These are phyloP conservation scores for Pimpla rufipes DNA, from an alignment of 2,888 invertebrate genomes.

Conservation along the genomic window DNA sequence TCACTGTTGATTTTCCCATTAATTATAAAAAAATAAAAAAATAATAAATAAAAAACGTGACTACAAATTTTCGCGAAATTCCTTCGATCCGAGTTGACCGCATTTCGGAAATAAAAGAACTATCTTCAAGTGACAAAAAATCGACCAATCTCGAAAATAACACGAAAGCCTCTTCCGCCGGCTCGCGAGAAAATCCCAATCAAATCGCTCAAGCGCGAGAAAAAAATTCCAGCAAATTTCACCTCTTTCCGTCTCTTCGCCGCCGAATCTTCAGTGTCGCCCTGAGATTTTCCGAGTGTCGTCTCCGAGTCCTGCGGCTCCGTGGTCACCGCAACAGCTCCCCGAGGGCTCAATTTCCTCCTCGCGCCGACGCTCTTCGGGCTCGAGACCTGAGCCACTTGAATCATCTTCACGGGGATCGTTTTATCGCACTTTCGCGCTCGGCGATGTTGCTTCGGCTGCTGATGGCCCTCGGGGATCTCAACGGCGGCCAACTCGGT, in stretches of 20 bases:
- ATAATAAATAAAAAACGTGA: background rate
- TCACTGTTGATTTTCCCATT: background rate
- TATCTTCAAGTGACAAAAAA: too few relatives aligned
- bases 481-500: too few relatives aligned
- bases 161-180: background rate
- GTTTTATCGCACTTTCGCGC: background rate
- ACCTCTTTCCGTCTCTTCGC: conserved; percentile 68
- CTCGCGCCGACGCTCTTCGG: conserved; percentile 30
- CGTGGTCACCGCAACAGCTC: too few relatives aligned
- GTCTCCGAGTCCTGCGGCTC: background rate
- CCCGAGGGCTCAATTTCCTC: conserved; percentile 20
- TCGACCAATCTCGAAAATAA: background rate
- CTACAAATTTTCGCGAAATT: background rate
- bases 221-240: conserved; percentile 34
- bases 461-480: background rate
- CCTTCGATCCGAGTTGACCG: too few relatives aligned
- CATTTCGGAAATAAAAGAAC: too few relatives aligned
- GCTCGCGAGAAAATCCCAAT: background rate
- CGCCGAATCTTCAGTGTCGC: conserved; percentile 60
- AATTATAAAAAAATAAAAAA: too few relatives aligned
- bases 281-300: conserved; percentile 51
- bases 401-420: conserved; percentile 53
- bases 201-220: background rate
- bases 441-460: background rate
- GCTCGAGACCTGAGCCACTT: conserved; percentile 67